Percentiles rank a stretch among this genome's conserved stretches.
Evolutionary conservation across 2,888 invertebrate species (phyloP).

Genomic region (Napeogenes sylphis): DNA sequence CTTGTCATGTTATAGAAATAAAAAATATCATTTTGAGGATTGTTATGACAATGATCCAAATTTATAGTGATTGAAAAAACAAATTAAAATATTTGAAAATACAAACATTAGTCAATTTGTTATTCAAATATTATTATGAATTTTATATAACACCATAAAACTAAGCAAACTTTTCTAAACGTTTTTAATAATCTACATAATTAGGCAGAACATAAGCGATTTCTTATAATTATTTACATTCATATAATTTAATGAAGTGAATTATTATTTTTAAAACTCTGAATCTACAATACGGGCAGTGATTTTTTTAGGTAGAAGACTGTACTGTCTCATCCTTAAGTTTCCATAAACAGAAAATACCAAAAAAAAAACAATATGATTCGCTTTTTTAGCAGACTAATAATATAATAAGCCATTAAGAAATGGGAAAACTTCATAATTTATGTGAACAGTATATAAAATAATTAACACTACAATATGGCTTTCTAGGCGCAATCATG

Average conservation of each 20-base stretch:
- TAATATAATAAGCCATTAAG: too few relatives aligned
- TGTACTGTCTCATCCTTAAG: not conserved
- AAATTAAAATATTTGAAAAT: not conserved
- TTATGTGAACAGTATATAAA: too few relatives aligned
- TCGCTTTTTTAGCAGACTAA: too few relatives aligned
- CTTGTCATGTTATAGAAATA: not conserved
- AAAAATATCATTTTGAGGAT: not conserved
- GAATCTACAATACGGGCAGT: not conserved
- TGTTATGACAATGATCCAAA: too few relatives aligned
- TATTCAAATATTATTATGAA: too few relatives aligned
- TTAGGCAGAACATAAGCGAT: not conserved
- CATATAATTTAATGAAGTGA: not conserved
- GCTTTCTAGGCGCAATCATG: too few relatives aligned
- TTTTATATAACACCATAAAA: not conserved
- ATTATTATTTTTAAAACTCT: not conserved
- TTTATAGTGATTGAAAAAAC: not conserved
- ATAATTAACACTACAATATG: too few relatives aligned
- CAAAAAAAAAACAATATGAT: too few relatives aligned
- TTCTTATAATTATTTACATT: slow-evolving; percentile 4
- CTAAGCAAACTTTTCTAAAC: not conserved
- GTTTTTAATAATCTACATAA: not conserved
- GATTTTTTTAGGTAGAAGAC: not conserved
- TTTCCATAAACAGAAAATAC: too few relatives aligned
- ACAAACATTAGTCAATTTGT: not conserved
- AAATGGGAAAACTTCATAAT: too few relatives aligned